Percentiles rank a stretch among this genome's conserved stretches.
phyloP scores from a whole-genome alignment of 2,888 invertebrate species.

The Endomychus coccineus region DNA sequence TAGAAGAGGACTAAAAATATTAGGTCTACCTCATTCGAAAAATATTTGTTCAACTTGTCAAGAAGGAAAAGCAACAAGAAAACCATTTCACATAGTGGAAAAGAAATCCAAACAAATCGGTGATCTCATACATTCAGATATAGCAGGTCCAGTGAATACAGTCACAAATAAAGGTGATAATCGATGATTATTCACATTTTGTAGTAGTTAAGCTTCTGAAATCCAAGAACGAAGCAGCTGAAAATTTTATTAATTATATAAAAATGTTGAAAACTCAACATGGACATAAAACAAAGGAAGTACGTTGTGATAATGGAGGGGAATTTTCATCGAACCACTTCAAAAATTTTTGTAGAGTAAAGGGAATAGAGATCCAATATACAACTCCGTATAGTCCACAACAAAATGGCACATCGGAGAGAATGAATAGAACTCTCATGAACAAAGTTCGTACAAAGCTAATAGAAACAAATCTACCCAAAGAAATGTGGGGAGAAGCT shows the following conservation, averaged over 20 bases:
- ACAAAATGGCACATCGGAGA: conserved; percentile 22
- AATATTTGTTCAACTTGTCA: conserved; percentile 7
- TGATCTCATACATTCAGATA: conserved; percentile 21
- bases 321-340: conserved; percentile 16
- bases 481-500: conserved; percentile 25
- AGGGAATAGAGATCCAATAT: conserved; percentile 18
- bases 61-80: conserved; percentile 18
- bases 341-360: conserved; percentile 14
- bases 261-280: conserved; percentile 10
- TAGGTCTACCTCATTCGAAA: conserved; percentile 6
- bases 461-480: conserved; percentile 21
- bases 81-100: conserved; percentile 16
- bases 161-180: conserved; percentile 9
- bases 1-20: conserved; percentile 2
- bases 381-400: conserved; percentile 22
- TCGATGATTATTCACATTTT: conserved; percentile 17
- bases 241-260: conserved; percentile 13
- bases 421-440: conserved; percentile 24
- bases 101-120: conserved; percentile 18
- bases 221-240: conserved; percentile 14
- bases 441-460: conserved; percentile 23
- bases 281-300: conserved; percentile 7
- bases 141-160: conserved; percentile 18
- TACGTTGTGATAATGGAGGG: conserved; percentile 21
- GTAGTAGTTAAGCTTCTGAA: conserved; percentile 10